Conservation (phyloP, 2,797 vertebrate genomes). For the Sebastiscus tertius region DNA sequence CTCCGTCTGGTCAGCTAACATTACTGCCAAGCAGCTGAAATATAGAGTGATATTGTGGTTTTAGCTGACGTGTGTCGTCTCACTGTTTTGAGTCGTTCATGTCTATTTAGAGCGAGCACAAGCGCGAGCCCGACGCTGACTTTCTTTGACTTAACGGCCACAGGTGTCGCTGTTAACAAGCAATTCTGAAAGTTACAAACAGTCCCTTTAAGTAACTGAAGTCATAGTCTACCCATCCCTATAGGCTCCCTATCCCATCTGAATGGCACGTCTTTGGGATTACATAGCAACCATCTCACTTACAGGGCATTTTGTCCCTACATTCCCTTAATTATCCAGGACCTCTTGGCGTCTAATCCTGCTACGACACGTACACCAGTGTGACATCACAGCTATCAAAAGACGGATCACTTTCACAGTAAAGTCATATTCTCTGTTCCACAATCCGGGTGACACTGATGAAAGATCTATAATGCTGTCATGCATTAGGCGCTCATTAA, state of each 20-base stretch:
- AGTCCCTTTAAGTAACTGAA: constrained; percentile 7
- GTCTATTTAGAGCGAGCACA: no score
- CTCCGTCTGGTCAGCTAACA: no score
- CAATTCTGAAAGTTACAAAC: no score
- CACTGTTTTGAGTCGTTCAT: no score
- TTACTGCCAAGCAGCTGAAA: no score
- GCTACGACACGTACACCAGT: constrained; percentile 1
- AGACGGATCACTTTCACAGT: constrained; percentile 14
- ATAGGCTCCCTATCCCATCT: not conserved
- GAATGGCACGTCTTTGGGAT: constrained; percentile 36
- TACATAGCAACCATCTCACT: constrained; percentile 25
- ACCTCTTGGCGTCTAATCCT: constrained; percentile 42
- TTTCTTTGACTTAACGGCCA: no score
- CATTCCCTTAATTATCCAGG: constrained; percentile 53
- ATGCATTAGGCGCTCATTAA: constrained; percentile 31
- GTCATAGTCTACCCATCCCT: constrained; percentile 1
- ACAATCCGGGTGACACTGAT: not conserved
- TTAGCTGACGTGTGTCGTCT: no score
- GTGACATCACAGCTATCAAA: constrained; percentile 34
- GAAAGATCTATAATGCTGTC: constrained; percentile 10
- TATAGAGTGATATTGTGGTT: no score
- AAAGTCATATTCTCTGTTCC: constrained; percentile 18
- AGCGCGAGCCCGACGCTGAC: no score
- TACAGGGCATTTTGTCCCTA: constrained; percentile 40
- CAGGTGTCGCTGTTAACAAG: no score